Evolutionary conservation across 2,888 invertebrate genomes (phyloP), one percentile per base, ranked within the genome.

Genomic region (Ceraclea dissimilis): DNA sequence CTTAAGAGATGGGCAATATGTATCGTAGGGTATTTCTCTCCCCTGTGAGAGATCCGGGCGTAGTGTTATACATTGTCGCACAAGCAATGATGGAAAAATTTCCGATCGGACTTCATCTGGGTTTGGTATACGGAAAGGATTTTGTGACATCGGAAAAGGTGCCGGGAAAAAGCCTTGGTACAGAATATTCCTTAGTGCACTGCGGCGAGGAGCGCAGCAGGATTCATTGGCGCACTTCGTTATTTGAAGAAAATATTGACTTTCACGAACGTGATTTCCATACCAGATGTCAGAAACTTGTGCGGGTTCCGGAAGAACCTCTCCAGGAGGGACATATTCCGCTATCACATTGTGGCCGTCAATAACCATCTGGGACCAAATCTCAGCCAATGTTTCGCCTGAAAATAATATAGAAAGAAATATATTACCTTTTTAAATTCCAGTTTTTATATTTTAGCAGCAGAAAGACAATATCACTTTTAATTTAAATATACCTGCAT

Each of bases 311-410:
- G 52, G 52, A 46, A 39, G 19, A 11, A 10, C 6, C 18, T 39
- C 39, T 21, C 47, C 53, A 16, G 53, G 53, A n/a, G 16, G 18
- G 20, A 19, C 47, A 47, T 53, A 53, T 46, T 53, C 53, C 26
- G 53, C 53, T 22, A 26, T 17, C 17, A 53, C 53, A 26, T 26
- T 26, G 17, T 53, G 16, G 20, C 20, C 31, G 31, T 53, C 53
- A 22, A 53, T 53, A 17, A 22, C 31, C 53, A 53, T 53, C 31
- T 53, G 46, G 21, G 17, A 47, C 68, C 70, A 71, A 43, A 70
- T 61, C 60, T 68, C 62, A 26, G 67, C 65, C 21, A 71, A 58
- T 16, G 62, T 62, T 49, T 67, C 60, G n/a, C n/a, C n/a, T n/a
- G n/a, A n/a, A n/a, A n/a, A n/a, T n/a, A n/a, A n/a, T n/a, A n/a